These are phyloP conservation scores for Paedocypris sp. DNA, from an alignment of 2,113 vertebrate species.

Conservation along the genomic window DNA sequence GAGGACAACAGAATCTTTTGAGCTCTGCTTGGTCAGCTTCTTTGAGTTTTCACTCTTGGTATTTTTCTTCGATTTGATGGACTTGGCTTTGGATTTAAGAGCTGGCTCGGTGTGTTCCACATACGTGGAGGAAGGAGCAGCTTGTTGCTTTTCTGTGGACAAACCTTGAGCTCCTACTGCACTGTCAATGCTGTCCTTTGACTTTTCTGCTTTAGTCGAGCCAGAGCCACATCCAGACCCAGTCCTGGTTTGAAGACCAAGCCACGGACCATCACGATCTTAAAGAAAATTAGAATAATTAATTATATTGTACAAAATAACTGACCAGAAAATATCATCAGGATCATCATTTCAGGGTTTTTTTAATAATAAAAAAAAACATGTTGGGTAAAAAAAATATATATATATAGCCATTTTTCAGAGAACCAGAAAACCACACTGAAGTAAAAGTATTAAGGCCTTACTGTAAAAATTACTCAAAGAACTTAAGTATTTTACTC, in stretches of 20 bases:
- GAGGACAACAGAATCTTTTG: constrained; percentile 91
- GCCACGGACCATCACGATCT: constrained; percentile 91
- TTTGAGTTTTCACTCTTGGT: constrained; percentile 86
- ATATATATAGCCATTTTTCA: too few relatives aligned
- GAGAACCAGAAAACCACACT: too few relatives aligned
- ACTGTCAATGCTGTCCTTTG: constrained; percentile 65
- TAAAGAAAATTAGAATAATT: constrained; percentile 24
- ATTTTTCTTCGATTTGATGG: constrained; percentile 87
- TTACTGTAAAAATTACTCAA: too few relatives aligned
- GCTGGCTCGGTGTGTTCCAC: constrained; percentile 71
- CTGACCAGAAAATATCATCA: too few relatives aligned
- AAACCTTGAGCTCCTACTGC: constrained; percentile 64
- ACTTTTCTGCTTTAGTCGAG: constrained; percentile 73
- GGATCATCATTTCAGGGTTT: too few relatives aligned
- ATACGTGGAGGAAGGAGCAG: constrained; percentile 60
- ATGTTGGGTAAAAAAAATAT: too few relatives aligned
- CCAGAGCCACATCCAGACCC: constrained; percentile 63
- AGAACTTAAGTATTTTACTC: too few relatives aligned
- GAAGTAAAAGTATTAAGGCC: too few relatives aligned
- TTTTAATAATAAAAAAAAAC: too few relatives aligned
- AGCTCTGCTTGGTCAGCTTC: constrained; percentile 82
- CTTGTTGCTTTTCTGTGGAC: constrained; percentile 62
- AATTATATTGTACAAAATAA: too few relatives aligned
- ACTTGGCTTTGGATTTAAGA: constrained; percentile 86
- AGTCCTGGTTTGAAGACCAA: constrained; percentile 73